A percentile compares a stretch with the other conserved stretches of the same genome.
Conservation (phyloP, 2,888 invertebrate species). For the Ennomos erosarius region DNA sequence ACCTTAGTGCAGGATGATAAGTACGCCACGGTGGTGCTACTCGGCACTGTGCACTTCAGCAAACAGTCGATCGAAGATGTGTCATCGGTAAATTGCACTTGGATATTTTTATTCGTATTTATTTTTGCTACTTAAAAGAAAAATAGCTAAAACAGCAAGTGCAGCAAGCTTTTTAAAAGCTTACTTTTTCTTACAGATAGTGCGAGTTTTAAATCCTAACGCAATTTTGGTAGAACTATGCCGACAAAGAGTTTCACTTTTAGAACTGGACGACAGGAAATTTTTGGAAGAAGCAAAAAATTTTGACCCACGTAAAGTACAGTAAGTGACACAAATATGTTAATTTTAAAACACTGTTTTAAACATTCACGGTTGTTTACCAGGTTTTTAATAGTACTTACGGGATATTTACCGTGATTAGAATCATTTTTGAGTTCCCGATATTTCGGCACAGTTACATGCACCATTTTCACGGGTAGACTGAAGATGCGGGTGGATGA, state of each 20-base stretch:
- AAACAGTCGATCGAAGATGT: slow-evolving; percentile 79
- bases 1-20: slow-evolving; percentile 67
- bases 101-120: neutral
- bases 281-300: slow-evolving; percentile 80
- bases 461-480: too few species aligned
- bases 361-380: too few species aligned
- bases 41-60: slow-evolving; percentile 80
- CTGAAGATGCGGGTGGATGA: too few species aligned
- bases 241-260: slow-evolving; percentile 73
- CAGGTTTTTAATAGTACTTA: too few species aligned
- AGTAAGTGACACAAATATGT: slow-evolving; percentile 53
- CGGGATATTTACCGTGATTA: too few species aligned
- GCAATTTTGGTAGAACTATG: slow-evolving; percentile 78
- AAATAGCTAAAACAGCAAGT: too few species aligned
- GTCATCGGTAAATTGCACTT: slow-evolving; percentile 55
- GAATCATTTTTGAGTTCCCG: too few species aligned
- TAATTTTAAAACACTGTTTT: too few species aligned
- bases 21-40: slow-evolving; percentile 66
- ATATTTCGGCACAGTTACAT: too few species aligned
- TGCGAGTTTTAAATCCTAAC: slow-evolving; percentile 68
- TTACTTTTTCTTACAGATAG: slow-evolving; percentile 60
- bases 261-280: slow-evolving; percentile 77
- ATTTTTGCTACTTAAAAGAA: neutral
- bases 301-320: slow-evolving; percentile 70
- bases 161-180: too few species aligned